Evolutionary conservation across 64 coral and sea anemone species (phyloP), one percentile per base, ranked within the genome.

Genomic region (Pocillopora damicornis): DNA sequence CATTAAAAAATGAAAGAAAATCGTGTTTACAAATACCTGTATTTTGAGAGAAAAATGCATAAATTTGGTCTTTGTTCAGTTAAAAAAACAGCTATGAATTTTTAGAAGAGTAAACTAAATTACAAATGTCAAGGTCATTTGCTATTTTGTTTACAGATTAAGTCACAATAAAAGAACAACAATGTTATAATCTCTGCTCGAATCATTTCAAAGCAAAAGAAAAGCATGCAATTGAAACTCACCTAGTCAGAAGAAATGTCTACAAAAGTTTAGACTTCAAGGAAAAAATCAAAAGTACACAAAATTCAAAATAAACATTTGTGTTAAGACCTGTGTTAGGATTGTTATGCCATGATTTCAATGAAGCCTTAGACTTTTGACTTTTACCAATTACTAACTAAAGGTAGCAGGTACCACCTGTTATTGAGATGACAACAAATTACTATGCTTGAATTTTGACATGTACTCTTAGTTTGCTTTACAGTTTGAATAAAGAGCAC

Each of bases 361-460:
- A 71, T 71, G 11, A 71, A 69, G 11, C 67, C 10, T 11, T 23
- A 25, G 9, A 23, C 8, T 60, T 20, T 13, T 59, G 58, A 60
- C 56, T 12, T 25, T 79, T 14, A 11, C 34, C 12, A 63, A 22
- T 17, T 81, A 15, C 4, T 11, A 4, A 30, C 22, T 80, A 25
- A 61, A 63, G 18, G 16, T 11, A 15, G 26, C 79, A 63, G 79
- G 79, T 81, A 61, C 9, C 15, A 81, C 79, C 79, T 81, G 79
- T 17, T 37, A 14, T 2, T 17, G 13, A 11, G 35, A 15, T 37
- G 59, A 63, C 59, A 81, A 81, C 12, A 16, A 7, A 26, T 63
- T 81, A 51, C 60, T 81, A 9, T 30, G 30, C 30, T 30, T 30
- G 30, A 30, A n/a, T 63, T 8, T 14, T 63, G 60, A 17, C 11